Evolutionary conservation across 2,113 vertebrate genomes (phyloP), one percentile per base, ranked within the genome.

Genomic region (Hydrolagus affinis): DNA sequence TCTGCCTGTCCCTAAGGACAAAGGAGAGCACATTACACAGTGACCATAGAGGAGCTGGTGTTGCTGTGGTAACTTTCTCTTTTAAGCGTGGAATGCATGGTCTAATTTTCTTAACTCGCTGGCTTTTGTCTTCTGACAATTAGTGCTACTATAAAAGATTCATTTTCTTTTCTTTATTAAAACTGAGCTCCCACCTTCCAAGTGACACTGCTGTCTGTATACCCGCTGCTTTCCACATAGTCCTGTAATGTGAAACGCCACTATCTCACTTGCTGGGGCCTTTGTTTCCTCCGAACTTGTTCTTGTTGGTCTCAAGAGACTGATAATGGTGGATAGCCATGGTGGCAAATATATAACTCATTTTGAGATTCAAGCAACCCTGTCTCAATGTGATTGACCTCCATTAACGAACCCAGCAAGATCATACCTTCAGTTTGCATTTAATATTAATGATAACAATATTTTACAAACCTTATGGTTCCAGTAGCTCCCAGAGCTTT

Each of bases 21-120:
- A 92, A 91, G 88, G 89, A 90, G 87, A 56, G 88, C 88, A 90
- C 93, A 93, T 93, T 90, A 92, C 88, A 92, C 90, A 90, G 88
- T 85, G 88, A n/a, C 77, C 85, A 3, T 9, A 14, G 88, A 91
- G 90, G 86, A 87, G 85, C 86, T 14, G 3, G 0, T 90, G 90
- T 93, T 94, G 92, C 92, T 4, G 88, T 91, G 92, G 91, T 89
- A 93, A 90, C 91, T 92, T 90, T 75, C 89, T 86, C 87, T 92
- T 91, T 90, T 88, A 86, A 64, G 87, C 90, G 87, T 92, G 87
- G 90, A 91, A 91, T 68, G 59, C 32, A 32, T 68, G 87, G 86
- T 85, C 87, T 89, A 87, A 87, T 91, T 91, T 91, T 91, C 89
- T 90, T 88, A 91, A 94, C 91, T 89, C 86, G 86, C 62, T 83